These are phyloP conservation scores for Meandrina meandrites DNA, from an alignment of 92 coral and sea anemone species.

Conservation along the genomic window DNA sequence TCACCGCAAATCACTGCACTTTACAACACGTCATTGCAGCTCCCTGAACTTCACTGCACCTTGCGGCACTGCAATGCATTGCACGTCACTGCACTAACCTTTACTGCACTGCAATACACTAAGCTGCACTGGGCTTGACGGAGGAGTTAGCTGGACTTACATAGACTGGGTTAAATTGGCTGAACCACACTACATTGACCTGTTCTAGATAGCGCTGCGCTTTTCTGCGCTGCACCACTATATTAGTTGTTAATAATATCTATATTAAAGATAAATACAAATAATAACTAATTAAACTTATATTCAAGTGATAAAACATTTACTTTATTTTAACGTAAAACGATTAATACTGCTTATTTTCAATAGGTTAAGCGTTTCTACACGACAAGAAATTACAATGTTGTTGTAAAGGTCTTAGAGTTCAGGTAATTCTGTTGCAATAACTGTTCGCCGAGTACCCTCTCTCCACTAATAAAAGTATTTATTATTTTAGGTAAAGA, in stretches of 20 bases:
- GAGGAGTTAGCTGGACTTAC: too few relatives aligned
- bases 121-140: neutral
- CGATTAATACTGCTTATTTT: neutral
- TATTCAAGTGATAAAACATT: too few relatives aligned
- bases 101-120: neutral
- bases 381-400: neutral
- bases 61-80: neutral
- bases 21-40: neutral
- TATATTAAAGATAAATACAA: too few relatives aligned
- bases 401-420: neutral
- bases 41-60: neutral
- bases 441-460: neutral
- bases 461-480: too few relatives aligned
- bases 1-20: neutral
- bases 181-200: too few relatives aligned
- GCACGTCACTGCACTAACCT: neutral
- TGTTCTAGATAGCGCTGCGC: too few relatives aligned
- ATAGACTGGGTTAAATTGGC: too few relatives aligned
- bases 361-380: neutral
- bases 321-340: too few relatives aligned
- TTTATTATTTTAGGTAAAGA: too few relatives aligned
- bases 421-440: slow-evolving; percentile 5
- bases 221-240: too few relatives aligned
- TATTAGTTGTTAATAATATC: too few relatives aligned
- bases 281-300: too few relatives aligned